These are phyloP conservation scores for Scyliorhinus canicula DNA, from an alignment of 2,797 vertebrate genomes.

Conservation along the genomic window DNA sequence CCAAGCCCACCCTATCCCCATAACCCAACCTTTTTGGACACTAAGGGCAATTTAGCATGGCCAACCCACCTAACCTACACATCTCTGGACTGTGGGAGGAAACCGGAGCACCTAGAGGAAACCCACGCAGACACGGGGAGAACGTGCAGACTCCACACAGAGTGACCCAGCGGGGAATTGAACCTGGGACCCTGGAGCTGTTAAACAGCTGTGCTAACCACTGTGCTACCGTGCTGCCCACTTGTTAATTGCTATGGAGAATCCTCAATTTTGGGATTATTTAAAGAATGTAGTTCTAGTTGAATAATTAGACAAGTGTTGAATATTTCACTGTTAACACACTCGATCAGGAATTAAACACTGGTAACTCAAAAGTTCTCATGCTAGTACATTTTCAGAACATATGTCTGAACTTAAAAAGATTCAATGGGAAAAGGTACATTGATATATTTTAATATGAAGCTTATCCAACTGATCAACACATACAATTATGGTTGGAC, in stretches of 20 bases:
- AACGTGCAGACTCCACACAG: no score
- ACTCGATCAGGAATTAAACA: background rate
- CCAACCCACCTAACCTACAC: no score
- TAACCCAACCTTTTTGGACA: no score
- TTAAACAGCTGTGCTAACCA: no score
- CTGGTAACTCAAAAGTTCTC: background rate
- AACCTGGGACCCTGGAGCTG: no score
- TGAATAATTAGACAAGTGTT: background rate
- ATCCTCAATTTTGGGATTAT: background rate
- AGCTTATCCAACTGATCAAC: background rate
- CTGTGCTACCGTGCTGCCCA: no score
- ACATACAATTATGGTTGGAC: background rate
- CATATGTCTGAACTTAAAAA: background rate
- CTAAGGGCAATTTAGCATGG: no score
- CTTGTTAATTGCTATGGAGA: background rate
- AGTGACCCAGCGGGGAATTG: no score
- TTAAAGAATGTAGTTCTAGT: background rate
- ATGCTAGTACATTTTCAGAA: background rate
- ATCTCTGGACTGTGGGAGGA: no score
- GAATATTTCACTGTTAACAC: background rate
- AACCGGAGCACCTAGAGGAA: no score
- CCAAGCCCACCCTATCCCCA: no score
- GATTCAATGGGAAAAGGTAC: background rate
- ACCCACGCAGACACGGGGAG: no score
- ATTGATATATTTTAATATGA: constrained; percentile 4